Conservation (phyloP, 2,888 invertebrate species). For the Tiliacea citrago region DNA sequence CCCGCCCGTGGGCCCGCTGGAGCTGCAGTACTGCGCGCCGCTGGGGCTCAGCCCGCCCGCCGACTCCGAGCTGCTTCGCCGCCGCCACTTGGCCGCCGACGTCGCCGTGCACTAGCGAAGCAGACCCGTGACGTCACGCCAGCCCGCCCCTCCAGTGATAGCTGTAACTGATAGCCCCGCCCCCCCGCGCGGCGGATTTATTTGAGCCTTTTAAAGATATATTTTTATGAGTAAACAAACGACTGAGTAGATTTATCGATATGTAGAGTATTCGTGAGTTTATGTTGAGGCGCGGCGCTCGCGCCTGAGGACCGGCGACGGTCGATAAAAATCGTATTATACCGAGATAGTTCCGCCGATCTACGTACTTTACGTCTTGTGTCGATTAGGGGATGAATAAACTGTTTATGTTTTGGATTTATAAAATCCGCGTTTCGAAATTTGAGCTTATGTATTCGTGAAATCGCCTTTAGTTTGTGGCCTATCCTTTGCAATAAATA, state of each 20-base stretch:
- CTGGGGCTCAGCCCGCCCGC: slow-evolving; percentile 92
- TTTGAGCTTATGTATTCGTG: slow-evolving; percentile 86
- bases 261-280: slow-evolving; percentile 88
- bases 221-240: slow-evolving; percentile 90
- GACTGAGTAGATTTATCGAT: slow-evolving; percentile 91
- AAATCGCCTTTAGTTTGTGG: slow-evolving; percentile 86
- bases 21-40: slow-evolving; percentile 76
- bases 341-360: slow-evolving; percentile 87
- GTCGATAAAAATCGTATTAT: slow-evolving; percentile 89
- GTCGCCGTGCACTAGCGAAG: slow-evolving; percentile 80
- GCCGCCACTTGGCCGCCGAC: slow-evolving; percentile 90
- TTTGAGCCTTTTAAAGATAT: slow-evolving; percentile 90
- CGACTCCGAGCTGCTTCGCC: slow-evolving; percentile 95
- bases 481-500: slow-evolving; percentile 87
- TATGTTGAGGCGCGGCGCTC: slow-evolving; percentile 79
- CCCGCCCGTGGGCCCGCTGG: slow-evolving; percentile 83
- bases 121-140: slow-evolving; percentile 25
- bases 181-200: slow-evolving; percentile 77
- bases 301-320: slow-evolving; percentile 81
- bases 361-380: slow-evolving; percentile 74
- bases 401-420: slow-evolving; percentile 83
- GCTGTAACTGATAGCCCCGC: slow-evolving; percentile 47
- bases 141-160: slow-evolving; percentile 61
- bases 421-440: slow-evolving; percentile 85
- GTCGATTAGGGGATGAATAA: slow-evolving; percentile 77